Conservation (phyloP, 2,113 vertebrate genomes). For the Formicarius rufipectus region DNA sequence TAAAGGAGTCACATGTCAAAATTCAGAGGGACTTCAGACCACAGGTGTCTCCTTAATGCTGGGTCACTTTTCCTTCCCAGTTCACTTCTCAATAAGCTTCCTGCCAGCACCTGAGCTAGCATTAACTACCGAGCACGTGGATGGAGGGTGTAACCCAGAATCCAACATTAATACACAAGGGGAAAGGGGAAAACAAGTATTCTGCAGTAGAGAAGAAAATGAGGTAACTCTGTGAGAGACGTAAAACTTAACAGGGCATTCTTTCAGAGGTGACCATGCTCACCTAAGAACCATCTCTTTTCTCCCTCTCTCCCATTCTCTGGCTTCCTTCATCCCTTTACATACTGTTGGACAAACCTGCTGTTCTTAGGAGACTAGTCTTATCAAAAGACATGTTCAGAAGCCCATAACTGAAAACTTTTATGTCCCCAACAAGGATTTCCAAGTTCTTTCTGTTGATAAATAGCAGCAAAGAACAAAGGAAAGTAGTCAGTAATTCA, state of each 20-base stretch:
- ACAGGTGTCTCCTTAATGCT: neutral
- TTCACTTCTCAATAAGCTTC: neutral
- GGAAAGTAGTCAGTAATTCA: conserved; percentile 37
- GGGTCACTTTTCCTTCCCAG: neutral
- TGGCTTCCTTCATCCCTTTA: neutral
- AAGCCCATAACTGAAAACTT: neutral
- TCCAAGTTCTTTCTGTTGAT: conserved; percentile 43
- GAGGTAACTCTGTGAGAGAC: conserved; percentile 35
- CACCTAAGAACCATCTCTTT: neutral
- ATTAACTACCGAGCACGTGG: neutral
- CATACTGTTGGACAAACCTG: neutral
- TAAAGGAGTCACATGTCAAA: neutral
- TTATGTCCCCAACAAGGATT: neutral
- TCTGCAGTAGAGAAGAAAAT: conserved; percentile 15
- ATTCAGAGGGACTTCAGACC: conserved; percentile 3
- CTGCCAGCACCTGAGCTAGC: neutral
- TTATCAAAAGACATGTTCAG: neutral
- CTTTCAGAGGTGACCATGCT: neutral
- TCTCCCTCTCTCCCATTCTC: neutral
- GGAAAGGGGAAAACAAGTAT: neutral
- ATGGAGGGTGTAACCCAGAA: neutral
- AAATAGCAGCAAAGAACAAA: conserved; percentile 62
- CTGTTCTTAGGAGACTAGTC: neutral
- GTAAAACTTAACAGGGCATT: neutral
- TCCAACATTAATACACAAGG: neutral